These are phyloP conservation scores for Cricetomys ansorgei DNA, from an alignment of 2,113 vertebrate species.

Conservation along the genomic window DNA sequence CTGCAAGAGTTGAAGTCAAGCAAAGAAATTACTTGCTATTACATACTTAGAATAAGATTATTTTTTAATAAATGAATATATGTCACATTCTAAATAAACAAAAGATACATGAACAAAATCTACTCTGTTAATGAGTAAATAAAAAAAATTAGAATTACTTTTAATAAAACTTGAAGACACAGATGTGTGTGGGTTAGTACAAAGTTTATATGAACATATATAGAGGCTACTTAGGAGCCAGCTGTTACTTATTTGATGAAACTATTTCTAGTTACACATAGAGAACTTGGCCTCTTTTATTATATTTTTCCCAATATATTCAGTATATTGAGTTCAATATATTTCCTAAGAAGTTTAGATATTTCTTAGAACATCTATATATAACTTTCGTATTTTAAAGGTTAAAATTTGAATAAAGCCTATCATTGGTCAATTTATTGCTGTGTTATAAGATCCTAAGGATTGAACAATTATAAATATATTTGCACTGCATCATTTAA, in stretches of 20 bases:
- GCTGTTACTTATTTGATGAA: not conserved
- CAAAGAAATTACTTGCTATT: not conserved
- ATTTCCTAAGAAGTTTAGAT: not conserved
- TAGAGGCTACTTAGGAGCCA: not conserved
- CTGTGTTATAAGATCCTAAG: not conserved
- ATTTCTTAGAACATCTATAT: not conserved
- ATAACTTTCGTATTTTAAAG: not conserved
- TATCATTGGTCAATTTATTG: not conserved
- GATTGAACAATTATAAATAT: not conserved
- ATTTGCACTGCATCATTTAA: not conserved
- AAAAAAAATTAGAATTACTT: not conserved
- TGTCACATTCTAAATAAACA: not conserved
- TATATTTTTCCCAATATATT: not conserved
- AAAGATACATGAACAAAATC: not conserved
- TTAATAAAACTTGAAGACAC: not conserved
- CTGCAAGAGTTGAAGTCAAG: not conserved
- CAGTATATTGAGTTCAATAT: conserved; percentile 6
- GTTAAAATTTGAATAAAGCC: not conserved
- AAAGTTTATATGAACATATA: conserved; percentile 5
- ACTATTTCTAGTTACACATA: not conserved
- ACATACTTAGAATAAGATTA: not conserved
- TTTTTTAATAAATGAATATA: not conserved
- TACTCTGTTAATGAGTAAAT: not conserved
- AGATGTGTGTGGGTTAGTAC: not conserved
- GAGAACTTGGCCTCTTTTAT: not conserved